A percentile compares a stretch with the other conserved stretches of the same genome.
Conservation (phyloP, 2,888 invertebrate species). For the Oxyscelio sp. region DNA sequence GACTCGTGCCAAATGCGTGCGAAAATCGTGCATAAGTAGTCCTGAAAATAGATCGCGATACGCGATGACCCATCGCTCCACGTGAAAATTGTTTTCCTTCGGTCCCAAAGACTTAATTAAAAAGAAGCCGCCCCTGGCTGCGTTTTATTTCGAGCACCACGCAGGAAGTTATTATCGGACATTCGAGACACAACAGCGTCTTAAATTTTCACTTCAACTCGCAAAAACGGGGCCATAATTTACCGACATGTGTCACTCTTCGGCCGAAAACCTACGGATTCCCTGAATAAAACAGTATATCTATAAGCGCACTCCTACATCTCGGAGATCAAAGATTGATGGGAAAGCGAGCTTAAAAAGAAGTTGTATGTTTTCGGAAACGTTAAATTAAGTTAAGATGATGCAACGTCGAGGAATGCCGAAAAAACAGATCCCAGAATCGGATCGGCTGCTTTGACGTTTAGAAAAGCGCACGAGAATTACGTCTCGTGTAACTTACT, state of each 20-base stretch:
- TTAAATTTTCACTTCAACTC: constrained; percentile 69
- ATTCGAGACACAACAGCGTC: constrained; percentile 72
- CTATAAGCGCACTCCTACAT: constrained; percentile 74
- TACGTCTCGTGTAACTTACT: too few species aligned
- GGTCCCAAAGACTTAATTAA: constrained; percentile 53
- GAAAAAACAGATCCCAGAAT: too few species aligned
- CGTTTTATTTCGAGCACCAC: constrained; percentile 65
- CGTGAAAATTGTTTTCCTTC: constrained; percentile 11
- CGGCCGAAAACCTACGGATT: constrained; percentile 71
- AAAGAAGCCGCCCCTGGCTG: constrained; percentile 51
- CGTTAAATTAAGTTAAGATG: constrained; percentile 43
- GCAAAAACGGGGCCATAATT: constrained; percentile 73
- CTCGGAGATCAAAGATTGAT: constrained; percentile 68
- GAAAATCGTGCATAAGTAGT: constrained; percentile 64
- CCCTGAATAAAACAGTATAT: constrained; percentile 72
- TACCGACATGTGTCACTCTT: constrained; percentile 74
- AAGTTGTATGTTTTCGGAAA: constrained; percentile 48
- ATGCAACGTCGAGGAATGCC: constrained; percentile 20
- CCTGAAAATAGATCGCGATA: constrained; percentile 76
- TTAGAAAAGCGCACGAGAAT: too few species aligned
- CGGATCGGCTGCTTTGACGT: too few species aligned
- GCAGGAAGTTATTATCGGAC: constrained; percentile 73
- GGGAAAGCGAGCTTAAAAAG: constrained; percentile 59
- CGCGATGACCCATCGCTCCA: constrained; percentile 36
- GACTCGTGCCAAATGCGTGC: constrained; percentile 66